phyloP scores from a whole-genome alignment of 2,797 vertebrate species.

The Podarcis siculus region DNA sequence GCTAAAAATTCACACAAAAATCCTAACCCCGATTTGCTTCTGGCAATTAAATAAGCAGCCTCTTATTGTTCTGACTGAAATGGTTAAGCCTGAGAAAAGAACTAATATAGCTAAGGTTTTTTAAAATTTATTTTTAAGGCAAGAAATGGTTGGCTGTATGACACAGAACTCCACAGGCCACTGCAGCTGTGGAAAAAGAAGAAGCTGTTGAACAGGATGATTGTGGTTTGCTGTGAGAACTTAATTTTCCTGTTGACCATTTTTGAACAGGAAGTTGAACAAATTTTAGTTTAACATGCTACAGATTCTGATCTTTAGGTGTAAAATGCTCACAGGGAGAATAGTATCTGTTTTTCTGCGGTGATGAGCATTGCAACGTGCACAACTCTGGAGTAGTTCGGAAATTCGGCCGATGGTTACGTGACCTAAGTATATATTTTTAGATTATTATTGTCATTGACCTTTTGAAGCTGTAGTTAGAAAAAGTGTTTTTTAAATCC shows the following conservation, averaged over 20 bases:
- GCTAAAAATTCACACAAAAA: rapidly evolving
- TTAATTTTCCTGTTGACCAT: conserved; percentile 85
- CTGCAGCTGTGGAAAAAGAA: conserved; percentile 71
- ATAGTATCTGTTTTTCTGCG: conserved; percentile 16
- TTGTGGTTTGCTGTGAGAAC: conserved; percentile 80
- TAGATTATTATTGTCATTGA: background rate
- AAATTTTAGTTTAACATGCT: conserved; percentile 71
- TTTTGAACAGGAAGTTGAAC: conserved; percentile 81
- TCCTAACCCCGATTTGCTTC: background rate
- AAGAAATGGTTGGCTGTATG: background rate
- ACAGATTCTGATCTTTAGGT: conserved; percentile 68
- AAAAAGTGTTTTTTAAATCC: background rate
- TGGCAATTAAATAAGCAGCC: conserved; percentile 18
- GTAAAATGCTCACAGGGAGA: conserved; percentile 26
- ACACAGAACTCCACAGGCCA: conserved; percentile 64
- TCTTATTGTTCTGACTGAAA: conserved; percentile 31
- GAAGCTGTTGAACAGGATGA: conserved; percentile 83
- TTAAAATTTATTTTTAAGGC: background rate
- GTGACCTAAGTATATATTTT: background rate
- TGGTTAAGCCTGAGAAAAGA: conserved; percentile 48
- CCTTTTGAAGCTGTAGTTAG: background rate
- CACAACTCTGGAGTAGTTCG: conserved; percentile 18
- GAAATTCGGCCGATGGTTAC: conserved; percentile 13
- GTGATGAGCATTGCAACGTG: conserved; percentile 19
- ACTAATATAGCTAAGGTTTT: background rate